Evolutionary conservation across 1,140 invertebrate species (phyloP).

Genomic region (Lepidotrigona ventralis): DNA sequence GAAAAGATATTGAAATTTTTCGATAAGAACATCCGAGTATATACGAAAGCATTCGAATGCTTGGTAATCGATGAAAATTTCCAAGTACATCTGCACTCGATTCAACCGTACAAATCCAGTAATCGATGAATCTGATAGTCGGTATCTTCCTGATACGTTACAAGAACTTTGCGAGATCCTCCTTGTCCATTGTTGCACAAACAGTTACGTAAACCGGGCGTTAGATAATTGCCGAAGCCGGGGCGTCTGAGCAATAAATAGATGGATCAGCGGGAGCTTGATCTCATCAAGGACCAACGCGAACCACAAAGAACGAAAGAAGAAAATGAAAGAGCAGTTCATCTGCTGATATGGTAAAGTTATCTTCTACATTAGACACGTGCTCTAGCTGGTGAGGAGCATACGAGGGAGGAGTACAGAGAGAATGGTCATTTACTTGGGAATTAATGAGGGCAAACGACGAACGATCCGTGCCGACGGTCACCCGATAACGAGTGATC

Average conservation of each 20-base stretch:
- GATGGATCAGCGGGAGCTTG: conserved; percentile 5
- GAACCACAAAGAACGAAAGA: not conserved
- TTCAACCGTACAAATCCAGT: not conserved
- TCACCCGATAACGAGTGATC: conserved; percentile 44
- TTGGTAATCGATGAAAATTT: not conserved
- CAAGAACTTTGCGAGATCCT: not conserved
- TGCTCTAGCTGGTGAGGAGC: not conserved
- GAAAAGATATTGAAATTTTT: not conserved
- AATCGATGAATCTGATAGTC: not conserved
- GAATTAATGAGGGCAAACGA: conserved; percentile 37
- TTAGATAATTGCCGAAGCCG: conserved; percentile 33
- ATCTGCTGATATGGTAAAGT: not conserved
- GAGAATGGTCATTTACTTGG: conserved; percentile 13
- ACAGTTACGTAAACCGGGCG: not conserved
- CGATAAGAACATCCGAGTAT: not conserved
- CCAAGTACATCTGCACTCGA: not conserved
- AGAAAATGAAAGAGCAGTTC: not conserved
- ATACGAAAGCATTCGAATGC: not conserved
- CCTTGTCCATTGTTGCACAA: not conserved
- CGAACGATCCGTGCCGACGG: conserved; percentile 33
- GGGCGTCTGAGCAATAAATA: conserved; percentile 42
- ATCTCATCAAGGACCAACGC: conserved; percentile 41
- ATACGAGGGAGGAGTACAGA: not conserved
- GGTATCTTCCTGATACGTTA: not conserved
- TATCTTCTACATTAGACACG: not conserved